These are phyloP conservation scores for Cyclargus thomasi DNA, from an alignment of 1,140 invertebrate genomes.

Conservation along the genomic window DNA sequence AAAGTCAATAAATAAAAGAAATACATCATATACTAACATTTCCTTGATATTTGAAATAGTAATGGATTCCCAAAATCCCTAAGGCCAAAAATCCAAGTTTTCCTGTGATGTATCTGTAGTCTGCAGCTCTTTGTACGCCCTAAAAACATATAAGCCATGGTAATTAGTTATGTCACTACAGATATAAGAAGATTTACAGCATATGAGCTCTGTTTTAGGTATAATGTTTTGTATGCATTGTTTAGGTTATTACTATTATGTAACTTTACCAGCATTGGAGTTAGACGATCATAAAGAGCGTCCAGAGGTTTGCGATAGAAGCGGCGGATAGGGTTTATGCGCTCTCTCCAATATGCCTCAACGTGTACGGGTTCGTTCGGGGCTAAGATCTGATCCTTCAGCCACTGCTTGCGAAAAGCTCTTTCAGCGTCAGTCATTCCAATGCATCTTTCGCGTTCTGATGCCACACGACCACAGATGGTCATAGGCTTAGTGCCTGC, in stretches of 20 bases:
- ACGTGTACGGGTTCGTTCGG: conserved; percentile 82
- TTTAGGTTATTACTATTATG: conserved; percentile 50
- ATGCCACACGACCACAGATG: conserved; percentile 83
- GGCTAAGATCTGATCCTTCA: conserved; percentile 86
- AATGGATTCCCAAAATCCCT: conserved; percentile 75
- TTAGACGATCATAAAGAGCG: conserved; percentile 75
- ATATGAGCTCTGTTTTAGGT: too few relatives aligned
- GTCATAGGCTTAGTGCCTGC: conserved; percentile 78
- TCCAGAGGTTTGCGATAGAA: conserved; percentile 84
- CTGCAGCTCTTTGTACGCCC: conserved; percentile 74
- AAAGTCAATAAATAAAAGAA: not conserved
- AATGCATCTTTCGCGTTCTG: conserved; percentile 84
- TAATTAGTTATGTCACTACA: not conserved
- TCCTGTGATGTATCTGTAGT: conserved; percentile 78
- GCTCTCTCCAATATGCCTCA: conserved; percentile 80
- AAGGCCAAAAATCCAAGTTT: conserved; percentile 76
- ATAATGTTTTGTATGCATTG: not conserved
- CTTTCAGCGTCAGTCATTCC: conserved; percentile 91
- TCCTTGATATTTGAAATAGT: conserved; percentile 87
- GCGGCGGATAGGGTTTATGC: conserved; percentile 86
- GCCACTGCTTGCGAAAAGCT: conserved; percentile 86
- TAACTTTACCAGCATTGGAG: conserved; percentile 76
- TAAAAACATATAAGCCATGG: conserved; percentile 48
- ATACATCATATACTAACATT: conserved; percentile 76
- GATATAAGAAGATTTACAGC: too few relatives aligned